Evolutionary conservation across 2,888 invertebrate species (phyloP).

Genomic region (Diplolepis rosae): DNA sequence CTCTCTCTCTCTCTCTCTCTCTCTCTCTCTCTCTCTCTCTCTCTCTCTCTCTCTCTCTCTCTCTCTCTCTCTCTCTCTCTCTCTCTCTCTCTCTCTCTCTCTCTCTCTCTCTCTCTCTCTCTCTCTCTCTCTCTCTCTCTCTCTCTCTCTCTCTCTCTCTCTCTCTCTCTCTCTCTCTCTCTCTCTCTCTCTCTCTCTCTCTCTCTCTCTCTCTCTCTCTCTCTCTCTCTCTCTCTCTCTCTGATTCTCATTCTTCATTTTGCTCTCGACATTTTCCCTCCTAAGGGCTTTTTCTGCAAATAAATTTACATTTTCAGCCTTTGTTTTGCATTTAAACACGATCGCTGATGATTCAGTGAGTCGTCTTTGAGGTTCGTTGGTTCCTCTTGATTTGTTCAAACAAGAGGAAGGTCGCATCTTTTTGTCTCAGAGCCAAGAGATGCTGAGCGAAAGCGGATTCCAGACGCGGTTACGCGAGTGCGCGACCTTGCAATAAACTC

Average conservation of each 20-base stretch:
- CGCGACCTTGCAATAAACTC: slow-evolving; percentile 16
- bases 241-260: too few species aligned
- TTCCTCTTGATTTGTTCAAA: not conserved
- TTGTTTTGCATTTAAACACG: not conserved
- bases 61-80: not conserved
- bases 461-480: slow-evolving; percentile 1
- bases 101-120: not conserved
- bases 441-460: slow-evolving; percentile 12
- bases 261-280: not conserved
- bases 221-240: not conserved
- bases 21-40: not conserved
- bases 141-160: not conserved
- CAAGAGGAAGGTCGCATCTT: not conserved
- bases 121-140: not conserved
- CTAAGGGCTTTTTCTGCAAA: not conserved
- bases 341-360: not conserved
- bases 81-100: not conserved
- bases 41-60: not conserved
- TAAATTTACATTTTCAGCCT: not conserved
- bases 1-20: not conserved
- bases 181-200: not conserved
- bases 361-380: not conserved
- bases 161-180: not conserved
- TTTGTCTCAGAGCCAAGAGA: not conserved
- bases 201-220: not conserved